Base-by-base conservation (phyloP, 2,113 vertebrate species). In the Climacteris rufus region DNA sequence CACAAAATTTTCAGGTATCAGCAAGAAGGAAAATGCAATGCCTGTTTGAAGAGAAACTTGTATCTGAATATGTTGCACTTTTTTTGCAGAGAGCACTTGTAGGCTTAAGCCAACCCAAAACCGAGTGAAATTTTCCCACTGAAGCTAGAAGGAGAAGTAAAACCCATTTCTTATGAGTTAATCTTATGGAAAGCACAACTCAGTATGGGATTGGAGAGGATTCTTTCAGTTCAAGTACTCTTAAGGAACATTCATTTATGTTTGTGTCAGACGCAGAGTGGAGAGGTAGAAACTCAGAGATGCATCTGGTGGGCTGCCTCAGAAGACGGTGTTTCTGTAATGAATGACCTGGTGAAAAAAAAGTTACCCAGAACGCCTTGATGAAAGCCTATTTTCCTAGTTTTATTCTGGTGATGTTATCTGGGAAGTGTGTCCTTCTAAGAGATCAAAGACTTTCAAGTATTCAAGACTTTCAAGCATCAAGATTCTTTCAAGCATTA, bases 401-500 rank as follows among this genome's bases (percentile, higher is more conserved):
- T 45, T 96, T 75, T 91, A 61, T 83, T 87, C 33, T 7, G 10
- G 77, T 77, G 72, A 82, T 89, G 31, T 93, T 92, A 85, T 93
- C 71, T 79, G 68, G 59, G 33, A 96, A 96, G 52, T 3, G 18
- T 74, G 66, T 78, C 80, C 78, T 87, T 37, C 52, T 31, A 83
- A 69, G 47, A 76, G 30, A 76, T 49, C n/a, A 54, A 76, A 89
- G 63, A 61, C 8, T 37, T 69, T 69, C 23, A 69, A 45, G 49
- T 54, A 75, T 65, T 56, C 35, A 65, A 65, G 50, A 75, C 57
- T 85, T 80, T 87, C 68, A 89, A 89, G 72, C 42, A 57, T 80
- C 82, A 42, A 50, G 52, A n/a, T 89, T 94, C 74, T 91, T 80
- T 89, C 81, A 93, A 90, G 71, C 39, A 57, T 91, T 87, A 53